Conservation (phyloP, 2,797 vertebrate species). For the Fistularia commersonii region DNA sequence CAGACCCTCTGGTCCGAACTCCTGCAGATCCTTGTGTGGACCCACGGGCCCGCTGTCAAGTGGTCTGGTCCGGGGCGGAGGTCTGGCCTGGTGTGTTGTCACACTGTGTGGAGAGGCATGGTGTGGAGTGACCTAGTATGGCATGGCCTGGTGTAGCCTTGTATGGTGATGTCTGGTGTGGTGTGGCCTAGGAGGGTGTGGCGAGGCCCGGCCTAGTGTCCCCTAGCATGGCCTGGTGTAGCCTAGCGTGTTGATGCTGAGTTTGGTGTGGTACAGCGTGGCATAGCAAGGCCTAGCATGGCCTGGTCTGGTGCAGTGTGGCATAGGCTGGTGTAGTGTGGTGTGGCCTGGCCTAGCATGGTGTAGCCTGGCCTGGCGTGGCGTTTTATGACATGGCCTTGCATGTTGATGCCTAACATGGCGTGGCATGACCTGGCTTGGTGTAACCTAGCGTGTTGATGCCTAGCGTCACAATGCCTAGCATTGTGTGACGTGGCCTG, state of each 20-base stretch:
- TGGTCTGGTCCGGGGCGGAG: too few relatives aligned
- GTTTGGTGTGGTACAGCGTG: background rate
- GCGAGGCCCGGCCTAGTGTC: background rate
- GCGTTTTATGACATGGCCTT: background rate
- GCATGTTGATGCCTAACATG: background rate
- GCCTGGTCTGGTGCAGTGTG: background rate
- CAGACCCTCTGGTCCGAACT: too few relatives aligned
- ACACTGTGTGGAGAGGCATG: background rate
- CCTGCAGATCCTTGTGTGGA: too few relatives aligned
- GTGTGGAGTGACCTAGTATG: background rate
- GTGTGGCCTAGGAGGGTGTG: background rate
- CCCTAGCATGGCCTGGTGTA: background rate
- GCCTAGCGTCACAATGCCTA: background rate
- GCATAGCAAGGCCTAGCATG: background rate
- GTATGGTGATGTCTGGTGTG: background rate
- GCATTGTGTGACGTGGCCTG: background rate
- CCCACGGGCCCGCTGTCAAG: too few relatives aligned
- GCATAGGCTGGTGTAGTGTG: too few relatives aligned
- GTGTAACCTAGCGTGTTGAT: background rate
- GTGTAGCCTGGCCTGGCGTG: background rate
- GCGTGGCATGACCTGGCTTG: background rate
- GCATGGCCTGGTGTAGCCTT: background rate
- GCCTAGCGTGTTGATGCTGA: background rate
- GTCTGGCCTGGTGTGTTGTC: background rate
- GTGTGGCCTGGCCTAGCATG: background rate